These are phyloP conservation scores for Myopa tessellatipennis DNA, from an alignment of 2,888 invertebrate species.

Conservation along the genomic window DNA sequence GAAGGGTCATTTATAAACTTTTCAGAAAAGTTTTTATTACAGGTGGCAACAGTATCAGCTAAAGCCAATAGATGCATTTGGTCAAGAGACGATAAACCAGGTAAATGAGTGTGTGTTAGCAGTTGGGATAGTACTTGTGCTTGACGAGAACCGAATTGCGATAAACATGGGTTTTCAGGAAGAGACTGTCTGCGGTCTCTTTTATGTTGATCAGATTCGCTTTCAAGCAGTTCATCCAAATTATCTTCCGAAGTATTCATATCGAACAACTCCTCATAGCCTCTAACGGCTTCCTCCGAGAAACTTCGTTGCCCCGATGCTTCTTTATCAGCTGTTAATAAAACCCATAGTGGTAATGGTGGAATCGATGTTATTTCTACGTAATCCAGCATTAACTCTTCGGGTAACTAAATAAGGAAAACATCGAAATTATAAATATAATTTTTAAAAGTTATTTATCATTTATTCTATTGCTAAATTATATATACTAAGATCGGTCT, in stretches of 20 bases:
- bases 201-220: slow-evolving; percentile 76
- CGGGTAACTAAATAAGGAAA: slow-evolving; percentile 73
- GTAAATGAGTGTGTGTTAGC: slow-evolving; percentile 93
- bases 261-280: slow-evolving; percentile 93
- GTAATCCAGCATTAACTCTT: slow-evolving; percentile 90
- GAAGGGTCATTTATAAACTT: slow-evolving; percentile 79
- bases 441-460: too few relatives aligned
- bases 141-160: slow-evolving; percentile 89
- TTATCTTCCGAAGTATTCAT: slow-evolving; percentile 84
- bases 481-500: too few relatives aligned
- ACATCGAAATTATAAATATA: not conserved
- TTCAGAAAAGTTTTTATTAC: slow-evolving; percentile 89
- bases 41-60: slow-evolving; percentile 96
- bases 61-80: slow-evolving; percentile 99
- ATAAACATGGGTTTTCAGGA: slow-evolving; percentile 80
- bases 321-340: slow-evolving; percentile 94
- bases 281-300: slow-evolving; percentile 67
- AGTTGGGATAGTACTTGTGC: slow-evolving; percentile 87
- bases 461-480: too few relatives aligned
- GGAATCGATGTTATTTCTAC: slow-evolving; percentile 98
- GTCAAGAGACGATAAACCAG: slow-evolving; percentile 94
- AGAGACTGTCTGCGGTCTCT: slow-evolving; percentile 76
- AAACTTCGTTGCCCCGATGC: slow-evolving; percentile 67
- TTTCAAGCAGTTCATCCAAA: slow-evolving; percentile 81
- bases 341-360: slow-evolving; percentile 95